These are phyloP conservation scores for Drosophila longiperda DNA, from an alignment of 2,888 invertebrate genomes.

Conservation along the genomic window DNA sequence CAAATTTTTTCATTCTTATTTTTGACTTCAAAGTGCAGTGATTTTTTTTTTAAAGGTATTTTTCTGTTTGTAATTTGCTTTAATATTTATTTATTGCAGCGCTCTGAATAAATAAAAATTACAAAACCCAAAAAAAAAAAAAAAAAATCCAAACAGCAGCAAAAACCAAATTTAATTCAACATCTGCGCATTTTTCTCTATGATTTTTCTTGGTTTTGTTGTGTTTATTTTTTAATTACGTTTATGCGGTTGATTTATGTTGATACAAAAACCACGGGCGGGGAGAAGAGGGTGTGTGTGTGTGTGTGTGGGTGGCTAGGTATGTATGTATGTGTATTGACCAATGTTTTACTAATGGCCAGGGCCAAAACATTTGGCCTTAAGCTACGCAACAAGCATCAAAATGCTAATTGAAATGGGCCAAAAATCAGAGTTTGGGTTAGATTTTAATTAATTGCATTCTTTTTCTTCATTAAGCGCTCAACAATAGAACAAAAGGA, in stretches of 20 bases:
- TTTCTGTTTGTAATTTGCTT: slow-evolving; percentile 30
- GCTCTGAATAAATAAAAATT: slow-evolving; percentile 21
- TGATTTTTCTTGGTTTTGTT: slow-evolving; percentile 29
- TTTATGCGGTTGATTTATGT: slow-evolving; percentile 74
- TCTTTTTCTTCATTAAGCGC: neutral
- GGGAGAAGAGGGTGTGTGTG: neutral
- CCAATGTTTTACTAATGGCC: slow-evolving; percentile 36
- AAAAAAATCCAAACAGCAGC: neutral
- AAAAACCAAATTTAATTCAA: slow-evolving; percentile 41
- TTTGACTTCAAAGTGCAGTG: slow-evolving; percentile 28
- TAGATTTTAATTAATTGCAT: neutral
- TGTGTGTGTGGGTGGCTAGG: neutral
- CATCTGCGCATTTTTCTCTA: slow-evolving; percentile 63
- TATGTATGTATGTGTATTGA: slow-evolving; percentile 32
- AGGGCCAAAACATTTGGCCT: slow-evolving; percentile 34
- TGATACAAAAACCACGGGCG: slow-evolving; percentile 25
- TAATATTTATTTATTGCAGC: slow-evolving; percentile 35
- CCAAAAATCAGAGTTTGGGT: neutral
- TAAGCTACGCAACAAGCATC: slow-evolving; percentile 29
- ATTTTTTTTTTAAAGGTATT: slow-evolving; percentile 5
- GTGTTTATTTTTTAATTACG: slow-evolving; percentile 80
- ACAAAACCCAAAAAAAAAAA: slow-evolving; percentile 12
- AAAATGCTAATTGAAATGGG: slow-evolving; percentile 5
- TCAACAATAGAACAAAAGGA: neutral
- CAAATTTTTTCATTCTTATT: slow-evolving; percentile 20